phyloP scores from a whole-genome alignment of 35 echinoderm and acorn worm genomes.

The Eucidaris tribuloides region DNA sequence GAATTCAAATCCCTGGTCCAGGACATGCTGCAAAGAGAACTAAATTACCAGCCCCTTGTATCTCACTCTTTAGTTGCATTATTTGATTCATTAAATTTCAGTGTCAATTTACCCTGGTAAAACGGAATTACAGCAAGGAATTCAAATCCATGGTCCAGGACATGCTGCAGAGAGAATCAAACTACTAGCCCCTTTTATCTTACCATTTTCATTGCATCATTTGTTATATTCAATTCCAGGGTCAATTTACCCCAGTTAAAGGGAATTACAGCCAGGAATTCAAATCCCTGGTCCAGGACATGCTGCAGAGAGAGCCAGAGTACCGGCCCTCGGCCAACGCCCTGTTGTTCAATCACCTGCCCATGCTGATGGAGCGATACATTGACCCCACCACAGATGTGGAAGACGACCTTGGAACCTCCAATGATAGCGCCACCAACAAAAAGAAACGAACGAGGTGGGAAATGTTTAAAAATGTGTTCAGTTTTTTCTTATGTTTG shows the following conservation, averaged over 20 bases:
- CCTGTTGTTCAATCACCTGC: conserved; percentile 68
- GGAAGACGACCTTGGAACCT: conserved; percentile 75
- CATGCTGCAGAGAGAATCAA: conserved; percentile 95
- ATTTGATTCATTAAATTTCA: neutral
- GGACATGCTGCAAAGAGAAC: too few relatives aligned
- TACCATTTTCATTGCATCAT: neutral
- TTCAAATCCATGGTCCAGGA: conserved; percentile 93
- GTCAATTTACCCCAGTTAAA: conserved; percentile 97
- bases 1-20: too few relatives aligned
- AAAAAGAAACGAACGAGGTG: conserved; percentile 83
- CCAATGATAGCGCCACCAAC: conserved; percentile 49
- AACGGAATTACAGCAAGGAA: conserved; percentile 82
- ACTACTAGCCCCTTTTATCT: neutral
- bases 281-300: conserved; percentile 88
- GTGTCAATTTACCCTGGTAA: neutral
- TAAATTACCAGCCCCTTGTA: too few relatives aligned
- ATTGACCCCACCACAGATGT: conserved; percentile 81
- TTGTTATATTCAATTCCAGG: too few relatives aligned
- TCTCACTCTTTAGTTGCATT: too few relatives aligned
- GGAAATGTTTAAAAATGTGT: neutral
- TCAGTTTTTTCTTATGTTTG: neutral
- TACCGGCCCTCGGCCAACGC: conserved; percentile 96
- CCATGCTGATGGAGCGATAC: conserved; percentile 70
- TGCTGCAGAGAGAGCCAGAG: conserved; percentile 96
- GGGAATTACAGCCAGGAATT: conserved; percentile 94